phyloP scores from a whole-genome alignment of 2,797 vertebrate genomes.

The Labroides dimidiatus region DNA sequence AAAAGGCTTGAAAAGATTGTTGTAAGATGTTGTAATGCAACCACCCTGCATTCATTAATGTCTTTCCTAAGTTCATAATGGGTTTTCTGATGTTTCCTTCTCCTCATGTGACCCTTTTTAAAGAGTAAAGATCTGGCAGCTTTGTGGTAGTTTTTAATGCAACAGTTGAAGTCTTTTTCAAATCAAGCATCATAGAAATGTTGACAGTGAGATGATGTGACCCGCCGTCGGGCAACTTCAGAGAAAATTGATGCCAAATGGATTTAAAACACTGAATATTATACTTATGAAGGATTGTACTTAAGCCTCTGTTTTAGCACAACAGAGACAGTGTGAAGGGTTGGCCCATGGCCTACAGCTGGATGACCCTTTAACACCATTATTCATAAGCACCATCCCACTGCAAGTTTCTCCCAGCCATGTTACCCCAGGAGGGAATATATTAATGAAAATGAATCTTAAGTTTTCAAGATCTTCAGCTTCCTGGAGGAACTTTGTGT shows the following conservation, averaged over 20 bases:
- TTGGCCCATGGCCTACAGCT: slow-evolving; percentile 20
- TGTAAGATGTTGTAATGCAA: not conserved
- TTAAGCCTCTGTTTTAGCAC: not conserved
- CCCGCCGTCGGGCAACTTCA: not conserved
- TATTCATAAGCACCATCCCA: slow-evolving; percentile 14
- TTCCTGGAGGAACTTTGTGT: slow-evolving; percentile 18
- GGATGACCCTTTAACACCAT: slow-evolving; percentile 7
- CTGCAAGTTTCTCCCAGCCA: slow-evolving; percentile 3
- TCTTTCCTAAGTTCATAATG: not conserved
- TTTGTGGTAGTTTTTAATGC: not conserved
- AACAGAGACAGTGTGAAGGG: not conserved
- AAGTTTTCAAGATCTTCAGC: slow-evolving; percentile 30
- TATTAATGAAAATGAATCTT: slow-evolving; percentile 29
- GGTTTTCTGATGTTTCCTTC: not conserved
- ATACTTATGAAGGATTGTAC: not conserved
- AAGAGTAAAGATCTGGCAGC: not conserved
- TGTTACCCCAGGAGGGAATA: slow-evolving; percentile 19
- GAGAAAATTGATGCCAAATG: not conserved
- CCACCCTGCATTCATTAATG: not conserved
- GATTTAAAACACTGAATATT: slow-evolving; percentile 1
- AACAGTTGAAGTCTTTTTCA: not conserved
- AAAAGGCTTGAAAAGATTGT: not conserved
- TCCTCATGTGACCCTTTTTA: not conserved
- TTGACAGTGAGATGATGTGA: not conserved
- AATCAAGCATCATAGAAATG: not conserved